Evolutionary conservation across 2,888 invertebrate species (phyloP), one percentile per base, ranked within the genome.

Genomic region (Apomyelois bistriatella): DNA sequence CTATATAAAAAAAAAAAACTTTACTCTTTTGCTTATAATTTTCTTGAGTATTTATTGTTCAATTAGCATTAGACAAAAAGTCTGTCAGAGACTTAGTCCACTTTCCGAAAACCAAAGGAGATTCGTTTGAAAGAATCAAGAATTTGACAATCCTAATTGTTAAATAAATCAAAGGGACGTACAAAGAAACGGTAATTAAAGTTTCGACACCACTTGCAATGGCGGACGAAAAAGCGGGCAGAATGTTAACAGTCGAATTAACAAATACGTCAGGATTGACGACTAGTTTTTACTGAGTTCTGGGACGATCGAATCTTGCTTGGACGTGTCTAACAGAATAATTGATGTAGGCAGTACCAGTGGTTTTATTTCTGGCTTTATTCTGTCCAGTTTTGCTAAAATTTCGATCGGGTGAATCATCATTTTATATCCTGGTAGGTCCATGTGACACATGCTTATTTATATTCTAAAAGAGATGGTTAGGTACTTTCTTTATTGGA

Each of bases 311-410:
- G 32, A 32, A 32, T 16, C 46, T 46, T 35, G 32, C 15, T 16
- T 28, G 12, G n/a, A 35, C 46, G 46, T 35, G 46, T 32, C 32
- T 57, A 47, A 59, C 53, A 38, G 38, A 41, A 35, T 53, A 48
- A 35, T 46, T 42, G 13, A 41, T 9, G 9, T 35, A 38, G 16
- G 16, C 9, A 28, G 3, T 30, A 46, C 12, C 15, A 40, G 13
- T 15, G 10, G 15, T 9, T 32, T 46, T 46, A 13, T 30, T 42
- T 28, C 42, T 42, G 22, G 3, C 1, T 22, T 46, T 1, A 9
- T 32, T 13, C n/a, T 16, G 32, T 32, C 16, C 5, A 32, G 15
- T 46, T 15, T 16, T 16, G 10, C 15, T 32, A 4, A 32, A 13
- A 32, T 46, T 32, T 46, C 30, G 6, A 12, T 43, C 22, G 28